Evolutionary conservation across 1,140 invertebrate genomes (phyloP), one percentile per base, ranked within the genome.

Genomic region (Pseudachorutes palmiensis): DNA sequence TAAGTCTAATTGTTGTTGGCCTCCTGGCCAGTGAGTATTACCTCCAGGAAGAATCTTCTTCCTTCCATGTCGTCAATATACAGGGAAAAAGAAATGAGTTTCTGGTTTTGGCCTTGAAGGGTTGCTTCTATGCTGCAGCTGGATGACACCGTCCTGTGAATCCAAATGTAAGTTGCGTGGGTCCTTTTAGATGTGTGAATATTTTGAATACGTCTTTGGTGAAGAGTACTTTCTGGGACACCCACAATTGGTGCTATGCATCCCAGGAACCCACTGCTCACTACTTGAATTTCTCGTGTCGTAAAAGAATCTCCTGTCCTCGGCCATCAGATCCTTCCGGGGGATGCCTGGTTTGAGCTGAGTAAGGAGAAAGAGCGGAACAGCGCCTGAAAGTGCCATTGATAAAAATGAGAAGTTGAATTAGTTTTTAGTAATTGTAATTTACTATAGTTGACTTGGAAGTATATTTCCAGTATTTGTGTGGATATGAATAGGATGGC

Each of bases 1-100:
- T n/a, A n/a, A n/a, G n/a, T n/a, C n/a, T n/a, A n/a, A n/a, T n/a
- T n/a, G n/a, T n/a, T n/a, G n/a, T n/a, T n/a, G n/a, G n/a, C n/a
- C n/a, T n/a, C n/a, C n/a, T n/a, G n/a, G n/a, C n/a, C n/a, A n/a
- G n/a, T n/a, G n/a, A n/a, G n/a, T n/a, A 45, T 45, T 45, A 9
- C 36, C 9, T 45, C 51, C 14, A 57, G 49, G 58, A 48, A 28
- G 57, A 28, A 60, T 66, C 62, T 75, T 64, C 1, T 64, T 51
- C 22, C 49, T n/a, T 64, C 2, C 28, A 24, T 29, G 14, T 64
- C 2, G 9, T 55, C 14, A 9, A 45, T 19, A 19, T 45, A 45
- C 36, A 45, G 36, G 9, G 36, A 45, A 45, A 12, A 45, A 45
- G 36, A 45, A 19, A 45, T 45, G 9, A 45, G 9, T 45, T 45